phyloP scores from a whole-genome alignment of 2,797 vertebrate genomes.

The Parotocinclus haroldoi region DNA sequence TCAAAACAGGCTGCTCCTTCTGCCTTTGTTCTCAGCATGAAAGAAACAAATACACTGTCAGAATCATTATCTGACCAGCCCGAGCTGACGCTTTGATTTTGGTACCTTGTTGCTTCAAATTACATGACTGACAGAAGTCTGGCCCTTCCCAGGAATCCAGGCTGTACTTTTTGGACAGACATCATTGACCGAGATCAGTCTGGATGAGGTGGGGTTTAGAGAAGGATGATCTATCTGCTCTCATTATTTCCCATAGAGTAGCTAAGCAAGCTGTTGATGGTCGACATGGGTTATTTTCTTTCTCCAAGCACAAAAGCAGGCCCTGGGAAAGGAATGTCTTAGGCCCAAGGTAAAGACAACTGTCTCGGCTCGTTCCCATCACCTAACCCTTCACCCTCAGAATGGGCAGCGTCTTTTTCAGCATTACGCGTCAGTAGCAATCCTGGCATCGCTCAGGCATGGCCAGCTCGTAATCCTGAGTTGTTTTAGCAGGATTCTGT shows the following conservation, averaged over 20 bases:
- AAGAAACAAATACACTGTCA: slow-evolving; percentile 56
- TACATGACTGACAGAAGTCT: slow-evolving; percentile 30
- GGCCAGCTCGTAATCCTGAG: slow-evolving; percentile 75
- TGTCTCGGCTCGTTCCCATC: slow-evolving; percentile 73
- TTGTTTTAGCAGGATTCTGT: slow-evolving; percentile 81
- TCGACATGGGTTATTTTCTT: slow-evolving; percentile 69
- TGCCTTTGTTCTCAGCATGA: slow-evolving; percentile 62
- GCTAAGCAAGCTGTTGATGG: slow-evolving; percentile 65
- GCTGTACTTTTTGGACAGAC: slow-evolving; percentile 7
- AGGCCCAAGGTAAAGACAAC: slow-evolving; percentile 81
- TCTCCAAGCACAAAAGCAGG: slow-evolving; percentile 72
- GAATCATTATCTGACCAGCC: slow-evolving; percentile 58
- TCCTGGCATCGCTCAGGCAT: slow-evolving; percentile 74
- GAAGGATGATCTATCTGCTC: slow-evolving; percentile 50
- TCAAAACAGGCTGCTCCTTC: slow-evolving; percentile 58
- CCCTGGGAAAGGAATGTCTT: slow-evolving; percentile 86
- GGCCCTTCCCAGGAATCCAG: slow-evolving; percentile 49
- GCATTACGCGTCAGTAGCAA: slow-evolving; percentile 82
- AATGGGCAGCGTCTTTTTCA: slow-evolving; percentile 78
- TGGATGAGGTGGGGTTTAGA: slow-evolving; percentile 35
- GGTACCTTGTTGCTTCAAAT: slow-evolving; percentile 52
- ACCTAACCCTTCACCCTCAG: slow-evolving; percentile 66
- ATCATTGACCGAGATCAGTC: slow-evolving; percentile 42
- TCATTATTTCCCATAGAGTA: slow-evolving; percentile 63
- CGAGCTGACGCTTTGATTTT: slow-evolving; percentile 59